Conservation (phyloP, 2,888 invertebrate genomes). For the Pammene aurita region DNA sequence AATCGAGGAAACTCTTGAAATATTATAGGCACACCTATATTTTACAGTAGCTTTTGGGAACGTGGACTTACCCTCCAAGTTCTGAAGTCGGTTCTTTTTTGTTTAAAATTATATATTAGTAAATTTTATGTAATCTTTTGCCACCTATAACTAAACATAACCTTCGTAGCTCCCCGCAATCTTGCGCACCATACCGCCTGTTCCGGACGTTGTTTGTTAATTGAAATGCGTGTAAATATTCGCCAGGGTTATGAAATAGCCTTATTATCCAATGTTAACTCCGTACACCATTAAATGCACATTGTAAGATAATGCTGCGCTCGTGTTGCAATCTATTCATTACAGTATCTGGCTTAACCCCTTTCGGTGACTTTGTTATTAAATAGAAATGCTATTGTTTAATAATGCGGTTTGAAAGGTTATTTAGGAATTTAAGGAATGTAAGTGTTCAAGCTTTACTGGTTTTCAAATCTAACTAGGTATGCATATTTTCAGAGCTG, state of each 20-base stretch:
- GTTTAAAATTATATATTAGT: no score
- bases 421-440: slow-evolving; percentile 7
- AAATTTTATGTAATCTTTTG: no score
- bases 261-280: slow-evolving; percentile 52
- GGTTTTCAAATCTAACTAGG: not conserved
- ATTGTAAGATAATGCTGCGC: slow-evolving; percentile 37
- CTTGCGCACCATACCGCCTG: slow-evolving; percentile 59
- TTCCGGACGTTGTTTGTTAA: slow-evolving; percentile 72
- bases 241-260: slow-evolving; percentile 67
- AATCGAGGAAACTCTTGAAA: no score
- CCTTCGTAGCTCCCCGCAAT: slow-evolving; percentile 55
- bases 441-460: slow-evolving; percentile 1
- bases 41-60: no score
- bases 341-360: slow-evolving; percentile 29
- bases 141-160: not conserved
- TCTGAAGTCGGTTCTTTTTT: no score
- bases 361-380: slow-evolving; percentile 19
- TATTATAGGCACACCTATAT: no score
- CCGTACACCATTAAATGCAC: slow-evolving; percentile 35
- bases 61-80: no score
- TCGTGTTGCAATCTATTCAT: slow-evolving; percentile 41
- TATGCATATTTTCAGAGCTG: slow-evolving; percentile 4
- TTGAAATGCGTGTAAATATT: slow-evolving; percentile 79
- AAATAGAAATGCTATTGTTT: slow-evolving; percentile 17
- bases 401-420: not conserved